Evolutionary conservation across 1,140 invertebrate genomes (phyloP).

Genomic region (Drosophila repletoides): DNA sequence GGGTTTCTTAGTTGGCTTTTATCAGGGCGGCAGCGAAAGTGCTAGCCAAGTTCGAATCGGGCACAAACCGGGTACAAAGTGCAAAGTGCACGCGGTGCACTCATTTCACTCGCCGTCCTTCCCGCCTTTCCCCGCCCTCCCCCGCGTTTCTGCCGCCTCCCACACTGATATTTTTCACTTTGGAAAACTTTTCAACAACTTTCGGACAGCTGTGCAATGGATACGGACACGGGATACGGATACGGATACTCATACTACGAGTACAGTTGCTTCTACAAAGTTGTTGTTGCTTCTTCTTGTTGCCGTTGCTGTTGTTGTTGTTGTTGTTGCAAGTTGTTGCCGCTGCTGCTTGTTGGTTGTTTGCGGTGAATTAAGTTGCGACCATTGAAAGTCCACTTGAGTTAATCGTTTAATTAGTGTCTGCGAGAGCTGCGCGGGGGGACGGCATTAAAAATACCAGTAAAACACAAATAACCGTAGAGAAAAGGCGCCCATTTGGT

Average conservation of each 20-base stretch:
- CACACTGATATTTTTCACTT: conserved; percentile 68
- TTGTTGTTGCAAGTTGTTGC: not conserved
- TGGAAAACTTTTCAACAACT: conserved; percentile 75
- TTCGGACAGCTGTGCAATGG: conserved; percentile 71
- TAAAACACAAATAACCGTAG: no score
- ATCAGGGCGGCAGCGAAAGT: conserved; percentile 31
- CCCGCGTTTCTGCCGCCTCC: not conserved
- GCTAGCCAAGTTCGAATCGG: conserved; percentile 21
- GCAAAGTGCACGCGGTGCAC: conserved; percentile 34
- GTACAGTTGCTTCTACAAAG: conserved; percentile 32
- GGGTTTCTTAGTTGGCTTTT: conserved; percentile 77
- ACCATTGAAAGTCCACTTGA: conserved; percentile 72
- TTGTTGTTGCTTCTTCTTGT: conserved; percentile 2
- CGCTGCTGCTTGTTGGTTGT: conserved; percentile 35
- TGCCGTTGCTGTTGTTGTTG: conserved; percentile 3
- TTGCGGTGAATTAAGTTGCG: conserved; percentile 74
- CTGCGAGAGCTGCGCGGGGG: conserved; percentile 6
- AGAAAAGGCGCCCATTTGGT: no score
- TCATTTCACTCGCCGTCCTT: not conserved
- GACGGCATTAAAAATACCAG: conserved; percentile 1
- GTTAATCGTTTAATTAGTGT: conserved; percentile 77
- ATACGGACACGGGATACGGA: conserved; percentile 66
- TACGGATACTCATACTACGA: conserved; percentile 23
- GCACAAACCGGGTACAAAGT: conserved; percentile 35
- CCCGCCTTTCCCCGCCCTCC: not conserved